These are phyloP conservation scores for Steatocranus sp. DNA, from an alignment of 2,797 vertebrate genomes.

Conservation along the genomic window DNA sequence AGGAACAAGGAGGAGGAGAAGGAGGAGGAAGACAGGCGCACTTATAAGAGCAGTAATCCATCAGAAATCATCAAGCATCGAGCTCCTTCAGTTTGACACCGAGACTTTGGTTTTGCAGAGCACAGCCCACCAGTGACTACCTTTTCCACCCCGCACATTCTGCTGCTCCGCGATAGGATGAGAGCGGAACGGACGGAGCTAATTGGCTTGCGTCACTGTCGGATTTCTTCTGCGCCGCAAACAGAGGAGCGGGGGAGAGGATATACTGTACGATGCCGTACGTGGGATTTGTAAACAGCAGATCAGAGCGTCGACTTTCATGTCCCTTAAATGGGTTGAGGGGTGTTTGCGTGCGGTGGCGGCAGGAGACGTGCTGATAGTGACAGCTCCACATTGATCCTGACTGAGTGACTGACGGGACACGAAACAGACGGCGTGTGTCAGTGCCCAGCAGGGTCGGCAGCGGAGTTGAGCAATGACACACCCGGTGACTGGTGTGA, in stretches of 20 bases:
- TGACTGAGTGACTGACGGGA: constrained; percentile 28
- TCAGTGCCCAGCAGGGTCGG: neutral
- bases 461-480: neutral
- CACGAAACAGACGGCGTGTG: constrained; percentile 2
- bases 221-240: constrained; percentile 30
- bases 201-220: constrained; percentile 70
- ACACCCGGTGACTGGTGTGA: neutral
- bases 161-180: constrained; percentile 53
- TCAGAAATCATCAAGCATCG: constrained; percentile 19
- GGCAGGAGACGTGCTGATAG: neutral
- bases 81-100: constrained; percentile 28
- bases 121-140: constrained; percentile 41
- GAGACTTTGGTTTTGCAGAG: constrained; percentile 26
- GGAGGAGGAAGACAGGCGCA: neutral
- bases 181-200: constrained; percentile 59
- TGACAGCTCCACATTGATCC: constrained; percentile 25
- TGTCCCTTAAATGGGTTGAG: constrained; percentile 21
- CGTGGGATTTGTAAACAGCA: constrained; percentile 64
- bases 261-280: constrained; percentile 5
- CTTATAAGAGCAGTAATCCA: constrained; percentile 35
- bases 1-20: neutral
- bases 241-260: constrained; percentile 6
- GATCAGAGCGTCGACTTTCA: constrained; percentile 52
- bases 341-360: neutral
- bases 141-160: constrained; percentile 42